These are phyloP conservation scores for Florisuga fusca DNA, from an alignment of 2,797 vertebrate species.

Conservation along the genomic window DNA sequence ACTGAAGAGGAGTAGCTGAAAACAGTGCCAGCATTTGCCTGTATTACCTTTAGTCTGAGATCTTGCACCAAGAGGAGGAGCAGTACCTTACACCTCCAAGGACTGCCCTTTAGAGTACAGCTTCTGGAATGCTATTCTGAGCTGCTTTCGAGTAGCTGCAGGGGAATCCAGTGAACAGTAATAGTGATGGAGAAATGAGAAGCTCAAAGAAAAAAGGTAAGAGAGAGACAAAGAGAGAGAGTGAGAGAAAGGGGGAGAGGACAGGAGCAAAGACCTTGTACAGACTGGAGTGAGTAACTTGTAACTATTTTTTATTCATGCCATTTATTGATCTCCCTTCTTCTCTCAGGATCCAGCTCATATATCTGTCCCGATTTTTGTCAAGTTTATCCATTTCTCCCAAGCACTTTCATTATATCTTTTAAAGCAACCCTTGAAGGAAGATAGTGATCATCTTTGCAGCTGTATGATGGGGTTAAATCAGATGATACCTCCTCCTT, in stretches of 20 bases:
- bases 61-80: neutral
- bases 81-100: neutral
- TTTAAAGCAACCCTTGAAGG: neutral
- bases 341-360: neutral
- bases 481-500: neutral
- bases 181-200: neutral
- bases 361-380: neutral
- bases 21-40: neutral
- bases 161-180: neutral
- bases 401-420: neutral
- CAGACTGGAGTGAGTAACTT: neutral
- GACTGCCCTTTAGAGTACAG: neutral
- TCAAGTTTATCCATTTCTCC: neutral
- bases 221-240: neutral
- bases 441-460: neutral
- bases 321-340: neutral
- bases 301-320: neutral
- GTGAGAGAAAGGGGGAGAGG: neutral
- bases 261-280: neutral
- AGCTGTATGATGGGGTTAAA: neutral
- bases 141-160: neutral
- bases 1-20: neutral
- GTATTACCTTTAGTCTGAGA: rapidly evolving
- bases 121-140: neutral
- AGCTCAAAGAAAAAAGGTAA: neutral